phyloP scores from a whole-genome alignment of 30 jellyfish, hydroid and myxozoan genomes.

The Pelagia noctiluca region DNA sequence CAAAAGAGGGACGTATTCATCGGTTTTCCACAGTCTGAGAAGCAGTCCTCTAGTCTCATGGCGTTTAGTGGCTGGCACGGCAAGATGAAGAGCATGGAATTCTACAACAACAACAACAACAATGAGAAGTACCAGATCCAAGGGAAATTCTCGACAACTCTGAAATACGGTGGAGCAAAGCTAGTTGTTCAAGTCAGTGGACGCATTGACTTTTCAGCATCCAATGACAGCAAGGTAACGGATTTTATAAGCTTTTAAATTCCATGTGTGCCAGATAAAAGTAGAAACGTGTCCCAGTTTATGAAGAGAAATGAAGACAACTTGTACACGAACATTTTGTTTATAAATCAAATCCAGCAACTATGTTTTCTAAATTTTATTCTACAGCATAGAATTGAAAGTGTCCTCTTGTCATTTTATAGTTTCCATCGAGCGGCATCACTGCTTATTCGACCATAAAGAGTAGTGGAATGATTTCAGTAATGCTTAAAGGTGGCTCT shows the following conservation, averaged over 20 bases:
- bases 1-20: constrained; percentile 19
- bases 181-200: background rate
- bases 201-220: background rate
- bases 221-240: background rate
- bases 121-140: background rate
- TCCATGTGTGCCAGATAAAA: no score
- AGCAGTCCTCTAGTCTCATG: background rate
- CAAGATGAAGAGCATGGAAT: constrained; percentile 29
- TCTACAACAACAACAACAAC: background rate
- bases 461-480: background rate
- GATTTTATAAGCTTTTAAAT: no score
- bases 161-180: background rate
- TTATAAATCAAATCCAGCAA: no score
- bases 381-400: no score
- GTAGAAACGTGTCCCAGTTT: no score
- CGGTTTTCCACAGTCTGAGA: constrained; percentile 42
- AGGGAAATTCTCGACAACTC: constrained; percentile 39
- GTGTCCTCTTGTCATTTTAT: background rate
- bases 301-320: no score
- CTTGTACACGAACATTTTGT: no score
- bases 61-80: constrained; percentile 52
- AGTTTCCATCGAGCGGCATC: constrained; percentile 1
- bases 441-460: background rate
- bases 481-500: background rate
- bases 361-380: no score